Evolutionary conservation across 2,888 invertebrate genomes (phyloP).

Genomic region (Caenorhabditis sp.): DNA sequence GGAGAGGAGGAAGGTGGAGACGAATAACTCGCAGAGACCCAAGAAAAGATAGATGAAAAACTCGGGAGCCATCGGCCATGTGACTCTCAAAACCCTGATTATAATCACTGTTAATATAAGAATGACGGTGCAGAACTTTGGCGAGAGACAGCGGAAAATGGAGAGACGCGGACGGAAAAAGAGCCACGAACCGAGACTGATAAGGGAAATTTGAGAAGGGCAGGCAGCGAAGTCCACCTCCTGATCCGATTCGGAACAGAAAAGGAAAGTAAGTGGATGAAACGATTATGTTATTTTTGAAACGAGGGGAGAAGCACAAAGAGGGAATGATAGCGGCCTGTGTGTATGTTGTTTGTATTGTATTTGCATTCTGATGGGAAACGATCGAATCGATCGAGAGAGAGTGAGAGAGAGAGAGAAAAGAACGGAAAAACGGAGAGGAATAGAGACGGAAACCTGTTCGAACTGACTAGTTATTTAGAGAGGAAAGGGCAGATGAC

Average conservation of each 20-base stretch:
- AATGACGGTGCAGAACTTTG: too few relatives aligned
- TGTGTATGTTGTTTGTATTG: too few relatives aligned
- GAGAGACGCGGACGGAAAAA: not conserved
- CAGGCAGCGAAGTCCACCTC: too few relatives aligned
- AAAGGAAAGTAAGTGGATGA: conserved; percentile 2
- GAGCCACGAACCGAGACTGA: too few relatives aligned
- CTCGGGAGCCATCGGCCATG: conserved; percentile 29
- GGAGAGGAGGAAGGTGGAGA: conserved; percentile 49
- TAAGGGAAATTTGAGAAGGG: too few relatives aligned
- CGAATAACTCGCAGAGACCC: conserved; percentile 40
- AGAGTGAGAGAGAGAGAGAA: too few relatives aligned
- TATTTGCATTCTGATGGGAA: not conserved
- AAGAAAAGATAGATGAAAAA: conserved; percentile 58
- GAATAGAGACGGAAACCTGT: too few relatives aligned
- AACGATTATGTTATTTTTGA: conserved; percentile 6
- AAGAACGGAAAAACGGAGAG: too few relatives aligned
- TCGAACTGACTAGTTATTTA: too few relatives aligned
- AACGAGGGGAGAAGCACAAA: not conserved
- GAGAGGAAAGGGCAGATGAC: too few relatives aligned
- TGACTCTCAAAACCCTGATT: too few relatives aligned
- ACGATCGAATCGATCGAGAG: not conserved
- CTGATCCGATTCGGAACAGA: not conserved
- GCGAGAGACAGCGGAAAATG: not conserved
- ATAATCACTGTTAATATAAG: too few relatives aligned
- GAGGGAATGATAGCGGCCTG: not conserved